Evolutionary conservation across 2,888 invertebrate genomes (phyloP).

Genomic region (Parnassius glacialis): DNA sequence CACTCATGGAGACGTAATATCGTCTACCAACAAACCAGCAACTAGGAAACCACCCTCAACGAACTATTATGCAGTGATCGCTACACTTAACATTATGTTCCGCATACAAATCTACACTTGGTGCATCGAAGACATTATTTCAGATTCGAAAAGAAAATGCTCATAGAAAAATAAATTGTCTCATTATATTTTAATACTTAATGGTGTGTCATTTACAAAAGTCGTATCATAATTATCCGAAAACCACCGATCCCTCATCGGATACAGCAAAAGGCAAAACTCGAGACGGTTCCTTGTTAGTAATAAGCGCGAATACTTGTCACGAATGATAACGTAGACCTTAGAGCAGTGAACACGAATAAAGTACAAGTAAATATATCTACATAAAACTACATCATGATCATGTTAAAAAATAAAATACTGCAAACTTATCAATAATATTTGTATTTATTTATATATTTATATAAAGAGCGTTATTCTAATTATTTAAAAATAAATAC

Average conservation of each 20-base stretch:
- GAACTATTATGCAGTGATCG: constrained; percentile 38
- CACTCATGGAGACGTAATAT: not conserved
- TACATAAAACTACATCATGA: constrained; percentile 5
- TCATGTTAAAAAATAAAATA: constrained; percentile 20
- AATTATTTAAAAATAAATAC: constrained; percentile 4
- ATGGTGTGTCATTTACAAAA: constrained; percentile 47
- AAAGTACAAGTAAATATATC: not conserved
- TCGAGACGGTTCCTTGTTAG: constrained; percentile 21
- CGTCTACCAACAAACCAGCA: no score
- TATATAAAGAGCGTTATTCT: constrained; percentile 7
- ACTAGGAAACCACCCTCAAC: constrained; percentile 48
- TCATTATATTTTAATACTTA: constrained; percentile 53
- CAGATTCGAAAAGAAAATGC: constrained; percentile 50
- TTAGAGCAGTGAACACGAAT: not conserved
- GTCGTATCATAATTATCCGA: constrained; percentile 2
- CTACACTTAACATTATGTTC: constrained; percentile 50
- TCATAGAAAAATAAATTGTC: constrained; percentile 69
- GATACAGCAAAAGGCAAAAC: constrained; percentile 20
- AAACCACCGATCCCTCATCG: constrained; percentile 2
- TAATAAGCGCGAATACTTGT: constrained; percentile 4
- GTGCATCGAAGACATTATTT: constrained; percentile 49
- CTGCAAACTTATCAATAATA: constrained; percentile 11
- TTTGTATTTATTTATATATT: constrained; percentile 18
- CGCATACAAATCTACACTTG: constrained; percentile 62
- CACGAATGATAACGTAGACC: not conserved